These are phyloP conservation scores for Marronus borbonicus DNA, from an alignment of 2,888 invertebrate species.

Conservation along the genomic window DNA sequence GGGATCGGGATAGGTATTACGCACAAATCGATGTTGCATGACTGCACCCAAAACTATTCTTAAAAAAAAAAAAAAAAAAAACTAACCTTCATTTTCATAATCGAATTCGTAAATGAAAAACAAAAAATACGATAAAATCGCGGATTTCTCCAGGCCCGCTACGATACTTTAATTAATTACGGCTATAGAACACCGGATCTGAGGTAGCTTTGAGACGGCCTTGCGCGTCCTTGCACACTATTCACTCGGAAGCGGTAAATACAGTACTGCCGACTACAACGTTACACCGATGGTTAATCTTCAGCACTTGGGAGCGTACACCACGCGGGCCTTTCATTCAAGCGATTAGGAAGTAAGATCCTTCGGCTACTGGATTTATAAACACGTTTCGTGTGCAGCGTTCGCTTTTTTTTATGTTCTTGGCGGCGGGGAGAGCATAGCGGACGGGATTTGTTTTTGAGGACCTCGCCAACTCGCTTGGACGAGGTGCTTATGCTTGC, in stretches of 20 bases:
- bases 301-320: neutral
- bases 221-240: constrained; percentile 58
- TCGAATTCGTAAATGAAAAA: neutral
- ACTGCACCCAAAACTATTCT: too few species aligned
- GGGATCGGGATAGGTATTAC: too few species aligned
- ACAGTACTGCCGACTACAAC: constrained; percentile 20
- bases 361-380: constrained; percentile 5
- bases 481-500: too few species aligned
- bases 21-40: too few species aligned
- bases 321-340: constrained; percentile 19
- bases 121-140: constrained; percentile 11
- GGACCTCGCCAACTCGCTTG: too few species aligned
- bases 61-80: neutral
- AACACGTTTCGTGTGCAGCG: constrained; percentile 5
- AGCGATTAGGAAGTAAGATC: neutral
- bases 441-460: too few species aligned
- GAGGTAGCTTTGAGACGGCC: constrained; percentile 50
- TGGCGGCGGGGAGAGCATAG: neutral
- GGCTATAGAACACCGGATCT: constrained; percentile 5
- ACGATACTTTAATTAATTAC: too few species aligned
- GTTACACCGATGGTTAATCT: neutral
- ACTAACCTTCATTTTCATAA: constrained; percentile 13
- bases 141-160: neutral
- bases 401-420: neutral
- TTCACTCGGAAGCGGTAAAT: constrained; percentile 51